Evolutionary conservation across 1,140 invertebrate genomes (phyloP).

Genomic region (Heliconius eleuchia): DNA sequence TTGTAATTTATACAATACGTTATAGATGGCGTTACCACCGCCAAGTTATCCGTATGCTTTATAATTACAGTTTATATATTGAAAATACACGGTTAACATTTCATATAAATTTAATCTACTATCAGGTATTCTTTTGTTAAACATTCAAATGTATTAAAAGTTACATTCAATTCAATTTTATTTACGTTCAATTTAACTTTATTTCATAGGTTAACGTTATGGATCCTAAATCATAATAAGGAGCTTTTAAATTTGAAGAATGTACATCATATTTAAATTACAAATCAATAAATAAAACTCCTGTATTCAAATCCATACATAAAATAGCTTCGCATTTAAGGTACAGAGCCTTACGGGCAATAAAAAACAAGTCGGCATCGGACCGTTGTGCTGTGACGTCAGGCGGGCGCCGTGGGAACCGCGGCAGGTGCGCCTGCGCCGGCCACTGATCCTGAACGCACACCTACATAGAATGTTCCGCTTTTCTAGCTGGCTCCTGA

Average conservation of each 20-base stretch:
- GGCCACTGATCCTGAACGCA: slow-evolving; percentile 78
- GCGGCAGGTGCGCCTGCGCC: slow-evolving; percentile 77
- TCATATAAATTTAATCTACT: no score
- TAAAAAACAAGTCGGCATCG: slow-evolving; percentile 57
- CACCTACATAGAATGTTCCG: slow-evolving; percentile 70
- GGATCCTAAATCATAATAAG: background rate
- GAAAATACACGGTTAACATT: no score
- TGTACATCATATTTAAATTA: background rate
- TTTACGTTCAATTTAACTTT: background rate
- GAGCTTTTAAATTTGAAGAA: background rate
- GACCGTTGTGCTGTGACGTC: slow-evolving; percentile 74
- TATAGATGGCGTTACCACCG: slow-evolving; percentile 41
- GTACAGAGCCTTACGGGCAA: slow-evolving; percentile 43
- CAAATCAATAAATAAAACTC: background rate
- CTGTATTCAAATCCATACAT: background rate
- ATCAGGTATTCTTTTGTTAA: no score
- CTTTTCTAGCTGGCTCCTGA: slow-evolving; percentile 47
- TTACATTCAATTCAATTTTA: background rate
- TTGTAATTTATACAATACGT: background rate
- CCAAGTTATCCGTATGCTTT: no score
- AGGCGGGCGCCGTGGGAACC: slow-evolving; percentile 70
- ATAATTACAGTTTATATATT: no score
- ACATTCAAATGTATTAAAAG: background rate
- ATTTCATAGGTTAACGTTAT: background rate
- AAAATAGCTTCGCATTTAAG: slow-evolving; percentile 22